These are phyloP conservation scores for Corynorhinus townsendii DNA, from an alignment of 2,113 vertebrate species.

Conservation along the genomic window DNA sequence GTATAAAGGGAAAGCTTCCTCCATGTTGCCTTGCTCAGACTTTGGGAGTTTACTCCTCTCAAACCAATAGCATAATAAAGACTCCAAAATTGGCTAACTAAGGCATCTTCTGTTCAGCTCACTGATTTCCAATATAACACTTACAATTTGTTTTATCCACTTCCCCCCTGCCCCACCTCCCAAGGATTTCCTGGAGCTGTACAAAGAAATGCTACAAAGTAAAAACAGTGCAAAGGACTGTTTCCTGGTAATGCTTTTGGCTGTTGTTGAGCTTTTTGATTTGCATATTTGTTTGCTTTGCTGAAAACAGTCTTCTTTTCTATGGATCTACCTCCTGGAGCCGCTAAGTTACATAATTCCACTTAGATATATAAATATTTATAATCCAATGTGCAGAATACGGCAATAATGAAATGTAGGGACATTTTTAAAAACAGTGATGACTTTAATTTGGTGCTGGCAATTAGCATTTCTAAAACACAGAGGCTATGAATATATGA, in stretches of 20 bases:
- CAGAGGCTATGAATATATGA: conserved; percentile 49
- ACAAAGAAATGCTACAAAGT: neutral
- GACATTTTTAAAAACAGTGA: conserved; percentile 42
- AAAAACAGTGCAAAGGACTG: neutral
- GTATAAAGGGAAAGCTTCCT: too few species aligned
- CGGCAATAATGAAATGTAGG: conserved; percentile 33
- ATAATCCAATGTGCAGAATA: neutral
- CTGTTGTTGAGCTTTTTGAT: neutral
- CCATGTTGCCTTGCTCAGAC: too few species aligned
- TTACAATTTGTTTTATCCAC: neutral
- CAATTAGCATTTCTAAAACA: conserved; percentile 69
- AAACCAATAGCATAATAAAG: too few species aligned
- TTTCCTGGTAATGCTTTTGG: neutral
- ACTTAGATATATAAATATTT: conserved; percentile 59
- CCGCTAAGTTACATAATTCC: neutral
- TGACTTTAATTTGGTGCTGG: conserved; percentile 43
- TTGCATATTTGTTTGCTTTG: neutral
- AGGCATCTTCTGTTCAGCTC: too few species aligned
- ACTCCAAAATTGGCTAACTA: too few species aligned
- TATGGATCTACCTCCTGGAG: conserved; percentile 23
- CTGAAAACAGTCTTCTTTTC: conserved; percentile 33
- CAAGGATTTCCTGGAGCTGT: neutral
- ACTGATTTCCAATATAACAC: too few species aligned
- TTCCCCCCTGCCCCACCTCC: neutral
- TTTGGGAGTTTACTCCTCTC: too few species aligned